Base-by-base conservation (phyloP, 2,888 invertebrate genomes). In the Oscheius sp. region DNA sequence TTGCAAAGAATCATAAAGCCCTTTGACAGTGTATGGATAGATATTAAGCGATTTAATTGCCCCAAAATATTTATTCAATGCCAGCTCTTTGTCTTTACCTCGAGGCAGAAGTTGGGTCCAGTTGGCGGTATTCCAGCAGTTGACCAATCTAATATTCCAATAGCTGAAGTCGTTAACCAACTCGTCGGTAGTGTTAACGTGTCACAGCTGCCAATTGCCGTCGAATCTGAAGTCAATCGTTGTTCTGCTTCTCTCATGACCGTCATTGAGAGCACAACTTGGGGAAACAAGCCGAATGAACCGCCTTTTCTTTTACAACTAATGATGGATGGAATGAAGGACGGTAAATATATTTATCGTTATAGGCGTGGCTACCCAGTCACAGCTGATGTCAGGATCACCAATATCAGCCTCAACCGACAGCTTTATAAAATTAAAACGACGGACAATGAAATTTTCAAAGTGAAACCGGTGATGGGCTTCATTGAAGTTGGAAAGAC, bases 151-250 rank as follows among this genome's bases (percentile, higher is more conserved):
- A 62, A 6, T 20, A 75, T 75, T 8, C 75, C 75, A 12, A 49
- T 67, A 2, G 59, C 75, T 44, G 71, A 73, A 1, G 75, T 75
- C 24, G 45, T 47, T n/a, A 75, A 47, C 75, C 73, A 75, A n/a
- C 64, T 61, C 0, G 69, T 28, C 9, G 75, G 75, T 6, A 65
- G 44, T 1, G 41, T 14, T 0, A 38, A 22, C 0, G 72, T 49
- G n/a, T 71, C 69, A 44, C 74, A 75, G 14, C 50, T 56, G 56
- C 72, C 74, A 45, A 56, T 44, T 12, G 51, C 30, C 17, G 17
- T 44, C 6, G 8, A 36, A 9, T 36, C 36, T 36, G 36, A 36
- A 36, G 14, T 36, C 14, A 36, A 36, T 36, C 14, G 36, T 36
- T n/a, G n/a, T n/a, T n/a, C n/a, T n/a, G n/a, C n/a, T n/a, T n/a